Base-by-base conservation (phyloP, 1,140 invertebrate species). In the Ostrea edulis region DNA sequence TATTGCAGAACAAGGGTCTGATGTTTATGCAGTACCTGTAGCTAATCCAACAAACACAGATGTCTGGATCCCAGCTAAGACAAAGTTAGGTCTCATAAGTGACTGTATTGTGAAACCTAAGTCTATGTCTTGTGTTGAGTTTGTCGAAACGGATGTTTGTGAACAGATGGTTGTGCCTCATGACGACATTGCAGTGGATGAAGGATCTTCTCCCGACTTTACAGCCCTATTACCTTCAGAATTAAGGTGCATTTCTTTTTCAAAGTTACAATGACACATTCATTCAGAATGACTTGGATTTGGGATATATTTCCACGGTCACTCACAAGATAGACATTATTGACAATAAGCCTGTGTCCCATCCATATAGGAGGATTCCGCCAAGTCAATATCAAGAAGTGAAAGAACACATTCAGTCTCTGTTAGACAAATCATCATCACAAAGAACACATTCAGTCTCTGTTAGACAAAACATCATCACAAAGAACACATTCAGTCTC, bases 341-440 rank as follows among this genome's bases (percentile, higher is more conserved):
- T 8, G 83, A 85, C 51, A 54, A 85, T n/a, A 52, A 54, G 53
- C 53, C 53, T 54, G 53, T 54, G 53, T 54, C 53, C 53, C 53
- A 54, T 5, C 65, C 87, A 20, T 85, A 86, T 51, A 35, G 83
- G 4, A 29, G 54, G 12, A 86, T 88, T 51, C 58, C 86, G 3
- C 86, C 86, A 8, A 54, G 5, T 17, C 71, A 82, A 54, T 88
- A 82, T 44, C 22, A 86, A 35, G 89, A 90, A 71, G 87, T 89
- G 0, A 90, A 87, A 55, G 65, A 20, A 7, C 84, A 88, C 68
- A 85, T 90, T 20, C 20, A 88, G 7, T 85, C 82, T 35, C 25
- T 88, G 22, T 17, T 87, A 17, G 62, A 55, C 20, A 85, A 81
- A 82, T 58, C 17, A 86, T 90, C 12, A 91, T 88, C 29, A 55